These are phyloP conservation scores for Cephalopholis sonnerati DNA, from an alignment of 2,113 vertebrate species.

Conservation along the genomic window DNA sequence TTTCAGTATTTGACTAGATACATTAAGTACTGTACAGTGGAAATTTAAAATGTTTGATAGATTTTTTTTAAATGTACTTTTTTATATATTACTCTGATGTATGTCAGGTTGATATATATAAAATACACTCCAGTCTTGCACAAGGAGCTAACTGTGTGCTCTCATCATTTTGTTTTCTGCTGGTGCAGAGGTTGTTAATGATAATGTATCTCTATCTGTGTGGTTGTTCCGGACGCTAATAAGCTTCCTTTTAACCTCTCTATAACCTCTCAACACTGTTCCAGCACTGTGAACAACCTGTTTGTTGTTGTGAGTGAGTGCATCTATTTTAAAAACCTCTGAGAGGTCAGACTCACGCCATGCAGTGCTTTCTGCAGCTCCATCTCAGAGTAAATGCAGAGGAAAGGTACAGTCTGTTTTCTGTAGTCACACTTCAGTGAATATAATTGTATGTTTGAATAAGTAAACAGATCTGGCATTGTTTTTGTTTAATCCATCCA, in stretches of 20 bases:
- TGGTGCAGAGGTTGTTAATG: constrained; percentile 30
- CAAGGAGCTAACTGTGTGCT: background rate
- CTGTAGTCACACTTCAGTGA: background rate
- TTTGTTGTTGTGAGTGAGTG: constrained; percentile 38
- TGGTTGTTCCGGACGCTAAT: constrained; percentile 28
- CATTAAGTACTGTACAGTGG: background rate
- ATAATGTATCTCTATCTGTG: constrained; percentile 24
- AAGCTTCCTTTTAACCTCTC: constrained; percentile 39
- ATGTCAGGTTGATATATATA: background rate
- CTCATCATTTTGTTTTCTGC: constrained; percentile 28
- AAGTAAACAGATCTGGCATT: constrained; percentile 34
- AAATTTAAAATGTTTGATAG: background rate
- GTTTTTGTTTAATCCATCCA: constrained; percentile 27
- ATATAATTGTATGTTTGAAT: background rate
- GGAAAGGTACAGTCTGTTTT: constrained; percentile 27
- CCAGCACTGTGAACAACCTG: constrained; percentile 43
- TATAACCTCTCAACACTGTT: constrained; percentile 47
- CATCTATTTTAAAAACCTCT: constrained; percentile 48
- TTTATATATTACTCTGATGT: background rate
- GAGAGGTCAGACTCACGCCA: constrained; percentile 48
- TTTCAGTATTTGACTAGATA: background rate
- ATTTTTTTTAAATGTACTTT: background rate
- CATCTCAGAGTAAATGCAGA: constrained; percentile 22
- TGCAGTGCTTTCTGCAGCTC: constrained; percentile 39
- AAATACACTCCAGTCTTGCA: background rate